phyloP scores from a whole-genome alignment of 2,888 invertebrate species.

The Drosophila buzzatii region DNA sequence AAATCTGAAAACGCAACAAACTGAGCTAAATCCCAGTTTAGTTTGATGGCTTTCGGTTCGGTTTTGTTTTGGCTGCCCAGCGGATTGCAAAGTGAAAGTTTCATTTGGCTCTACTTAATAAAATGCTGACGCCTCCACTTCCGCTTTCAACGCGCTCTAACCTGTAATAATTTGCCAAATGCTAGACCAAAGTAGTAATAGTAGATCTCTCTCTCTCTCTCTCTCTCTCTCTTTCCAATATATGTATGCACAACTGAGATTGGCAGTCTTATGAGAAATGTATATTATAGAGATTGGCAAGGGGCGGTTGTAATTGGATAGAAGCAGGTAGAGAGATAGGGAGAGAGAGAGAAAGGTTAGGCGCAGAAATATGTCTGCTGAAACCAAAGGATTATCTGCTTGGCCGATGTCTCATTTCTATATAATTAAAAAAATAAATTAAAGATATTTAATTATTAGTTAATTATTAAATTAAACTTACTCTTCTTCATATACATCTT shows the following conservation, averaged over 20 bases:
- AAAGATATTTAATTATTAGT: too few species aligned
- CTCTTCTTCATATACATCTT: too few species aligned
- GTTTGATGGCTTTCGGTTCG: slow-evolving; percentile 55
- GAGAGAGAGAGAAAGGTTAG: background rate
- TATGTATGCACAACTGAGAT: slow-evolving; percentile 10
- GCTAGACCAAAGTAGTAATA: slow-evolving; percentile 5
- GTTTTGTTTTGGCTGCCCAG: slow-evolving; percentile 28
- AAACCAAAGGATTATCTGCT: too few species aligned
- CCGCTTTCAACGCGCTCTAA: slow-evolving; percentile 1
- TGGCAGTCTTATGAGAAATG: slow-evolving; percentile 14
- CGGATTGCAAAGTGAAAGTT: slow-evolving; percentile 57
- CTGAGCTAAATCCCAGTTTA: slow-evolving; percentile 73
- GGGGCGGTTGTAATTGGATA: background rate
- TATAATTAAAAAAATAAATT: too few species aligned
- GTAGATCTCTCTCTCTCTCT: background rate
- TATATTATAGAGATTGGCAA: background rate
- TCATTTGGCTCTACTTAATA: slow-evolving; percentile 43
- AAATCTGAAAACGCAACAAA: slow-evolving; percentile 76
- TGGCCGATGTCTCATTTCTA: too few species aligned
- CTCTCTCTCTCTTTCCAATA: background rate
- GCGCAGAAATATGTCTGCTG: too few species aligned
- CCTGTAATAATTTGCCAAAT: slow-evolving; percentile 16
- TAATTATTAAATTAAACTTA: too few species aligned
- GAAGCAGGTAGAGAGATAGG: background rate
- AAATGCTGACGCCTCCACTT: slow-evolving; percentile 53